phyloP scores from a whole-genome alignment of 2,888 invertebrate genomes.

The Conomelus anceps region DNA sequence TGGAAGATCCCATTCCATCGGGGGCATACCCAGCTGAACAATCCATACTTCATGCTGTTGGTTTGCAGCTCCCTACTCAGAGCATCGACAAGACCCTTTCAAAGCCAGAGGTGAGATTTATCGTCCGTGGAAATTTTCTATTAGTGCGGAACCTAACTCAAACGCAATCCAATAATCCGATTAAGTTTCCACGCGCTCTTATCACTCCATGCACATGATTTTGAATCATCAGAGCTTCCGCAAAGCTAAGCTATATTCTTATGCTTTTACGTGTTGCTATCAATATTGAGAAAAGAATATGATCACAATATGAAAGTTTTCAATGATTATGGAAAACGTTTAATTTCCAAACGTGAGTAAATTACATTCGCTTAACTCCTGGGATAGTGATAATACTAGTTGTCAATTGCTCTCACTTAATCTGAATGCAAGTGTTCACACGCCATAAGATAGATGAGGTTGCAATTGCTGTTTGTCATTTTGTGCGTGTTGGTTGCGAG shows the following conservation, averaged over 20 bases:
- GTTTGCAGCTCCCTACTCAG: background rate
- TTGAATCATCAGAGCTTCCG: background rate
- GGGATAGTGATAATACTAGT: too few relatives aligned
- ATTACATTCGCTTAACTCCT: too few relatives aligned
- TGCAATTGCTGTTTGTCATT: background rate
- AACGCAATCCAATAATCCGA: background rate
- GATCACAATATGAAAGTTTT: too few relatives aligned
- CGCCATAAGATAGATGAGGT: background rate
- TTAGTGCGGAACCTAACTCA: background rate
- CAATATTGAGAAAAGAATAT: background rate
- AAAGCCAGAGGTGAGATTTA: background rate
- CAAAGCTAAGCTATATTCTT: background rate
- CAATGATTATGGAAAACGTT: background rate
- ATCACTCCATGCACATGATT: background rate
- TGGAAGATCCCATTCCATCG: background rate
- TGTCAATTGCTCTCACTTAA: background rate
- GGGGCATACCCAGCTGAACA: background rate
- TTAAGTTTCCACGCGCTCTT: background rate
- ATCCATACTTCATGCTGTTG: background rate
- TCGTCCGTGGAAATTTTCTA: background rate
- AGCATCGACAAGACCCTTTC: background rate
- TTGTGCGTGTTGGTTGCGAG: background rate
- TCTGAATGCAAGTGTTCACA: background rate
- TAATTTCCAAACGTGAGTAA: background rate
- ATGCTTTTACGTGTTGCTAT: background rate